Conservation (phyloP, 2,113 vertebrate species). For the Tor tambroides region DNA sequence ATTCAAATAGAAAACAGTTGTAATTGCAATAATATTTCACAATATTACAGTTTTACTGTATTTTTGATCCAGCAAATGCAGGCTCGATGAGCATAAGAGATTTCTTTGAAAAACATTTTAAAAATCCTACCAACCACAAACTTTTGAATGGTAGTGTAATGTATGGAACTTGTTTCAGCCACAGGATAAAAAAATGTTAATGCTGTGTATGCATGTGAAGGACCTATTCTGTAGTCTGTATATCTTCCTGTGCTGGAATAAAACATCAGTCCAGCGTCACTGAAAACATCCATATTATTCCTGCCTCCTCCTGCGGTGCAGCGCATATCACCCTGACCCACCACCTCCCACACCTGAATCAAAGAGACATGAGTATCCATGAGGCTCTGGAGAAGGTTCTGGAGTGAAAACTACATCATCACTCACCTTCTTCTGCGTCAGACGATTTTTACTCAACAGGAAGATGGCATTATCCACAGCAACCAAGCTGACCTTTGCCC, state of each 20-base stretch:
- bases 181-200: background rate
- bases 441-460: slow-evolving; percentile 72
- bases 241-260: slow-evolving; percentile 62
- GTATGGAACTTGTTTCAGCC: no score
- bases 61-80: no score
- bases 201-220: no score
- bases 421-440: slow-evolving; percentile 80
- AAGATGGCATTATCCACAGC: slow-evolving; percentile 82
- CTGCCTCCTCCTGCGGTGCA: slow-evolving; percentile 82
- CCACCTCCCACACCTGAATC: slow-evolving; percentile 83
- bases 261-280: slow-evolving; percentile 81
- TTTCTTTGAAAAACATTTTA: no score
- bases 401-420: slow-evolving; percentile 31
- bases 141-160: no score
- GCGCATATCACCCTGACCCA: slow-evolving; percentile 83
- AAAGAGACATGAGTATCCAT: background rate
- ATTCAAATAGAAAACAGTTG: no score
- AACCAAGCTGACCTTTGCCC: slow-evolving; percentile 77
- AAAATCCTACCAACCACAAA: no score
- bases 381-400: background rate
- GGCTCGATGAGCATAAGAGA: no score
- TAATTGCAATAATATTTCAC: no score
- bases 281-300: slow-evolving; percentile 78
- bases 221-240: slow-evolving; percentile 72
- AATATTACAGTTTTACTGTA: no score